Evolutionary conservation across 2,113 vertebrate genomes (phyloP), one percentile per base, ranked within the genome.

Genomic region (Brienomyrus brachyistius): DNA sequence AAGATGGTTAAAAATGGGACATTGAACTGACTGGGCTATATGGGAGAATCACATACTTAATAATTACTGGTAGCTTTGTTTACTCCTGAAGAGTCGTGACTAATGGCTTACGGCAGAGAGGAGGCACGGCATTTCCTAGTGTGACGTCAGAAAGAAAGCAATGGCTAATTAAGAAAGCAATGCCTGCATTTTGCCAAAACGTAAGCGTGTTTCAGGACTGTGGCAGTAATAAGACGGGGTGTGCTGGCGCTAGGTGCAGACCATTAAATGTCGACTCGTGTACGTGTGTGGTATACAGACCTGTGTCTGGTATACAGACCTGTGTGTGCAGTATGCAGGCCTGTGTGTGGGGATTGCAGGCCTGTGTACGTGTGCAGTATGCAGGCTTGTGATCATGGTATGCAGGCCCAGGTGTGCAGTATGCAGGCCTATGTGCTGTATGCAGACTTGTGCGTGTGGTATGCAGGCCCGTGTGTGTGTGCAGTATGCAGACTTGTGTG

Each of bases 11-110:
- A 92, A 82, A 90, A 86, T 23, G 62, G 89, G 91, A 93, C 89
- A 90, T 84, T 86, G 19, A 91, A 80, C 88, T 87, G 91, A 92
- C 90, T 87, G 92, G 91, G 91, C 91, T 90, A 91, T 91, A 90
- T 90, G 92, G 92, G 91, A 92, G 85, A 90, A 59, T 90, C 90
- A 47, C 90, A 87, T 9, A 9, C 66, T 15, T 4, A 56, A 21
- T 50, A 50, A 50, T 50, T 50, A 50, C 48, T 50, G 48, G 48
- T 10, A 50, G 48, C 48, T 59, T 21, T 21, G 19, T 4, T 7
- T 70, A 27, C 10, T 66, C n/a, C 62, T n/a, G 62, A 66, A 1
- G 62, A 74, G 66, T 15, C 1, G n/a, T 70, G 27, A 70, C 62
- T 70, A 31, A 31, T 27, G 62, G 27, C 62, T 70, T 70, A 27